A percentile compares a stretch with the other conserved stretches of the same genome.
Evolutionary conservation across 2,888 invertebrate species (phyloP).

Genomic region (Dyspetes luteomarginatus): DNA sequence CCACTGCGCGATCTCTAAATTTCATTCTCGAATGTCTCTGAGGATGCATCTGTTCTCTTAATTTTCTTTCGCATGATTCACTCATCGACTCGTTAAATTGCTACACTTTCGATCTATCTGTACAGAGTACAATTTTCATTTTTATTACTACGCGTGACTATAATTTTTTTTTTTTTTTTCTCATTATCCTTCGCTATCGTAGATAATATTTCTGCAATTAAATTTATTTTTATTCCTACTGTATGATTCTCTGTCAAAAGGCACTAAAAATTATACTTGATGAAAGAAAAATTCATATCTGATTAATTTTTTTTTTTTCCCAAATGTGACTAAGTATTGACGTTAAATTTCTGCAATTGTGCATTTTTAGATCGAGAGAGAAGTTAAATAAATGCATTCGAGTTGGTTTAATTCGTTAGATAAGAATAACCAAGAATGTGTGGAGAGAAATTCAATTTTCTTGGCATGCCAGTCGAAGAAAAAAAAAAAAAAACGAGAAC

Average conservation of each 20-base stretch:
- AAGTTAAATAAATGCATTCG: background rate
- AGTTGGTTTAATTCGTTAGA: background rate
- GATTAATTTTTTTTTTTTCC: background rate
- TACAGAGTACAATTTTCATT: background rate
- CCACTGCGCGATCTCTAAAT: constrained; percentile 28
- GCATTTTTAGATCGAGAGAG: background rate
- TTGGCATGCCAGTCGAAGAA: too few species aligned
- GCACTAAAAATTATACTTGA: background rate
- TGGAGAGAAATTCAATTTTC: too few species aligned
- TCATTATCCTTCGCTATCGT: background rate
- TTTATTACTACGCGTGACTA: background rate
- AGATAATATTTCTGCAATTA: background rate
- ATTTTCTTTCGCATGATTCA: background rate
- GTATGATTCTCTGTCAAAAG: background rate
- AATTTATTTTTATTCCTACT: background rate
- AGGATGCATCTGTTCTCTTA: background rate
- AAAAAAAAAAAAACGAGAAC: too few species aligned
- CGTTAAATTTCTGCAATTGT: background rate
- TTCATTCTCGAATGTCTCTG: constrained; percentile 17
- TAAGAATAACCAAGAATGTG: background rate
- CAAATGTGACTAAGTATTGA: background rate
- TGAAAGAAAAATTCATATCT: background rate
- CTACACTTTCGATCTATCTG: background rate
- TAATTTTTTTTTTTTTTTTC: background rate
- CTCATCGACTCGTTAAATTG: background rate